Base-by-base conservation (phyloP, 2,888 invertebrate species). In the Hipparchia sbordonii region DNA sequence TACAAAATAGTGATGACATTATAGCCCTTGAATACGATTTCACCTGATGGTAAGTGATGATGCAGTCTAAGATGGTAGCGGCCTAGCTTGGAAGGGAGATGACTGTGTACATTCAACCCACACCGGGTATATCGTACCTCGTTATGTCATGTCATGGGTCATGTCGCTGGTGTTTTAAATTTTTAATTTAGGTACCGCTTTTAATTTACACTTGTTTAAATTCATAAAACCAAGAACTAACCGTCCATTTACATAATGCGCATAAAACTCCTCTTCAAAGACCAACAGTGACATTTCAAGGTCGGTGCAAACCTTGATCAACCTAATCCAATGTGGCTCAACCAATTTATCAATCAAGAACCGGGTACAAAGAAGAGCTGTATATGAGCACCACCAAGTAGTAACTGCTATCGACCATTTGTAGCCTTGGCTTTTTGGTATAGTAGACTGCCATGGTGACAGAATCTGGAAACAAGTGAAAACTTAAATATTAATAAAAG, bases 171-270 rank as follows among this genome's bases (percentile, higher is more conserved):
- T 23, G 23, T 23, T 23, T 23, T 1, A 23, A 23, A 23, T 23
- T 23, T 23, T 23, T 23, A 23, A 23, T 23, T n/a, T n/a, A n/a
- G n/a, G n/a, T n/a, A n/a, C n/a, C n/a, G n/a, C n/a, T n/a, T n/a
- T n/a, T n/a, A n/a, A n/a, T n/a, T n/a, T 23, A 23, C 23, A 23
- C 23, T 23, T 23, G 23, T 63, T 51, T 57, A 68, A 62, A 6
- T 39, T 39, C 39, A 66, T 5, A 54, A 56, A n/a, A 45, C 46
- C 45, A 4, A 12, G 33, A 10, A 68, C 78, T 79, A 74, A 92
- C 93, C 92, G 88, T 45, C 92, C 93, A 79, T 93, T 90, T 7
- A 93, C 87, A 77, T 92, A 93, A 84, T 93, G 93, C 0, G 89
- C 91, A 67, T 91, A 92, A 73, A 79, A 80, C 54, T 92, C 90